These are phyloP conservation scores for Piscicola geometra DNA, from an alignment of 2,888 invertebrate species.

Conservation along the genomic window DNA sequence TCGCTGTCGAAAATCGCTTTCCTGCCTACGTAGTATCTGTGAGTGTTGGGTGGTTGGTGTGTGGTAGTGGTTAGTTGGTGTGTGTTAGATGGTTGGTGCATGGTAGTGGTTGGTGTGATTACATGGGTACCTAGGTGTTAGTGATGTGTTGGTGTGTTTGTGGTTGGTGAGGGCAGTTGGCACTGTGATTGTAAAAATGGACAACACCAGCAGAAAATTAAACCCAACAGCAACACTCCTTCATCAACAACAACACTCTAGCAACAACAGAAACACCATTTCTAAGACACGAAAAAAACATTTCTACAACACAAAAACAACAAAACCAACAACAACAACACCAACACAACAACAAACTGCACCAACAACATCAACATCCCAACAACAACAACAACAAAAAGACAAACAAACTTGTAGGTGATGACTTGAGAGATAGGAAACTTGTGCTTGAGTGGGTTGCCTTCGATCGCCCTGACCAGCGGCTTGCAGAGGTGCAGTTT, in stretches of 20 bases:
- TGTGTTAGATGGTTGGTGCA: too few relatives aligned
- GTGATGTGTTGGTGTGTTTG: conserved; percentile 22
- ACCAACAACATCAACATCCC: not conserved
- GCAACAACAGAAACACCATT: too few relatives aligned
- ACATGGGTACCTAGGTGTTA: conserved; percentile 8
- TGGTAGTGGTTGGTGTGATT: too few relatives aligned
- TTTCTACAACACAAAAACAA: not conserved
- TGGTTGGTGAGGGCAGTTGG: too few relatives aligned
- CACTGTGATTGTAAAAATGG: too few relatives aligned
- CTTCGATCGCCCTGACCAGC: conserved; percentile 90
- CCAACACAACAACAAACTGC: not conserved
- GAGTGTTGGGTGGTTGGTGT: conserved; percentile 8
- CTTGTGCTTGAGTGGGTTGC: conserved; percentile 78
- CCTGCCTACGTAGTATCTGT: conserved; percentile 82
- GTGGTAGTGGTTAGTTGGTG: conserved; percentile 24
- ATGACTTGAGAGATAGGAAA: conserved; percentile 88
- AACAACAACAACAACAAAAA: not conserved
- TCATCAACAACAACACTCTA: too few relatives aligned
- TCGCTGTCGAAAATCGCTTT: conserved; percentile 99
- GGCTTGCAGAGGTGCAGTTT: conserved; percentile 69
- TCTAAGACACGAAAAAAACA: too few relatives aligned
- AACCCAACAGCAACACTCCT: not conserved
- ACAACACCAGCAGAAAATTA: not conserved
- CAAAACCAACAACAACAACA: not conserved
- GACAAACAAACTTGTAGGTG: not conserved